phyloP scores from a whole-genome alignment of 2,797 vertebrate species.

The Sebastiscus tertius region DNA sequence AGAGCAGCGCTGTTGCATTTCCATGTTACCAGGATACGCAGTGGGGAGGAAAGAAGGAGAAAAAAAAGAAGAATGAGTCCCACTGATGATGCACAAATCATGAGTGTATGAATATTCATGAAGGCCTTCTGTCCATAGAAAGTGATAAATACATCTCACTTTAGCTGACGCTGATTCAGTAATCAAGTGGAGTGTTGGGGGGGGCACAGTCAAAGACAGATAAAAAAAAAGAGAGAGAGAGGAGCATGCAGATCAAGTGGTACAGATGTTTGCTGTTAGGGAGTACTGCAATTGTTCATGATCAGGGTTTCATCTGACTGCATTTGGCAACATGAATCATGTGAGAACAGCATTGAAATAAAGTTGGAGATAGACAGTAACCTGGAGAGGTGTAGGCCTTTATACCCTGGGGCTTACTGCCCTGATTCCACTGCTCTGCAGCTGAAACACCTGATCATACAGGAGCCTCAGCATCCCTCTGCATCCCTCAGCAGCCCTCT shows the following conservation, averaged over 20 bases:
- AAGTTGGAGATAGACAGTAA: constrained; percentile 14
- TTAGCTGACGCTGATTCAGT: constrained; percentile 49
- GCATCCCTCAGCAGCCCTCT: no score
- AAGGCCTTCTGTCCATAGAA: constrained; percentile 55
- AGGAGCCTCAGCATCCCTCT: constrained; percentile 27
- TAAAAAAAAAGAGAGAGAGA: neutral
- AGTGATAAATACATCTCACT: constrained; percentile 60
- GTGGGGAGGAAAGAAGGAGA: constrained; percentile 2
- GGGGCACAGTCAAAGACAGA: constrained; percentile 2
- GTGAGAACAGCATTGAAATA: neutral
- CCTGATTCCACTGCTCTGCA: constrained; percentile 46
- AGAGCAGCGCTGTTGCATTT: constrained; percentile 22
- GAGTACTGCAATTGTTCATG: neutral
- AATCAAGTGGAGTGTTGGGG: constrained; percentile 29
- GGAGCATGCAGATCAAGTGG: neutral
- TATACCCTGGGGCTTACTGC: constrained; percentile 45
- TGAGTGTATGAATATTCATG: constrained; percentile 67
- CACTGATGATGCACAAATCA: constrained; percentile 65
- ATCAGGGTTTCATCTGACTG: neutral
- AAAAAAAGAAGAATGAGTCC: neutral
- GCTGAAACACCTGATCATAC: constrained; percentile 56
- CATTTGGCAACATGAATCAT: neutral
- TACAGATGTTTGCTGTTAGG: constrained; percentile 29
- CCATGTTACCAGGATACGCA: constrained; percentile 38
- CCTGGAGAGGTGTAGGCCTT: constrained; percentile 12